A percentile compares a stretch with the other conserved stretches of the same genome.
Conservation (phyloP, 2,888 invertebrate species). For the Epicampocera succincta region DNA sequence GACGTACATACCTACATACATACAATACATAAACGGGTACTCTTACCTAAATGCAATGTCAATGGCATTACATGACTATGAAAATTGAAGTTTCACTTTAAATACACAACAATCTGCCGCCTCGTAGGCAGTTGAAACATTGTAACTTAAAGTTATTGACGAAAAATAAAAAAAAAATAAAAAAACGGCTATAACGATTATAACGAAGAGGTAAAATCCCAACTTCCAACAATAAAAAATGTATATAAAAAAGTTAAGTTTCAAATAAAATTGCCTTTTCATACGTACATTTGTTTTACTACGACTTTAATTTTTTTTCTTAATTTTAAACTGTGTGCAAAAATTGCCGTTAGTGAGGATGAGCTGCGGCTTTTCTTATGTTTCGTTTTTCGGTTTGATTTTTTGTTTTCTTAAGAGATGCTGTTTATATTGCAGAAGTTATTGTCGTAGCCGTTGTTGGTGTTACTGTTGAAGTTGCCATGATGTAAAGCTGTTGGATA, state of each 20-base stretch:
- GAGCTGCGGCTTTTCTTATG: conserved; percentile 31
- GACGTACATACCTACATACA: too few relatives aligned
- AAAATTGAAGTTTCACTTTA: conserved; percentile 78
- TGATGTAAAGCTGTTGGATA: conserved; percentile 56
- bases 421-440: conserved; percentile 32
- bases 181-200: not conserved
- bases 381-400: conserved; percentile 41
- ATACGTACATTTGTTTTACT: not conserved
- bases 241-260: conserved; percentile 28
- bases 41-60: conserved; percentile 62
- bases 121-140: conserved; percentile 67
- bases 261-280: conserved; percentile 33
- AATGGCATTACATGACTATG: conserved; percentile 74
- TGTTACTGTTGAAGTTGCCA: conserved; percentile 9
- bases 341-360: conserved; percentile 43
- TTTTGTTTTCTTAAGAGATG: conserved; percentile 12
- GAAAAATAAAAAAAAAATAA: conserved; percentile 49
- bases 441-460: conserved; percentile 11
- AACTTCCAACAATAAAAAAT: conserved; percentile 15
- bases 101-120: conserved; percentile 61
- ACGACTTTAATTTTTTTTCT: conserved; percentile 27
- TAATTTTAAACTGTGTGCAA: conserved; percentile 42
- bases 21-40: not conserved
- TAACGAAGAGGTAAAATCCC: conserved; percentile 14
- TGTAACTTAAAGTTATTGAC: conserved; percentile 57